These are phyloP conservation scores for Psammodynastes pulverulentus DNA, from an alignment of 2,113 vertebrate species.

Conservation along the genomic window DNA sequence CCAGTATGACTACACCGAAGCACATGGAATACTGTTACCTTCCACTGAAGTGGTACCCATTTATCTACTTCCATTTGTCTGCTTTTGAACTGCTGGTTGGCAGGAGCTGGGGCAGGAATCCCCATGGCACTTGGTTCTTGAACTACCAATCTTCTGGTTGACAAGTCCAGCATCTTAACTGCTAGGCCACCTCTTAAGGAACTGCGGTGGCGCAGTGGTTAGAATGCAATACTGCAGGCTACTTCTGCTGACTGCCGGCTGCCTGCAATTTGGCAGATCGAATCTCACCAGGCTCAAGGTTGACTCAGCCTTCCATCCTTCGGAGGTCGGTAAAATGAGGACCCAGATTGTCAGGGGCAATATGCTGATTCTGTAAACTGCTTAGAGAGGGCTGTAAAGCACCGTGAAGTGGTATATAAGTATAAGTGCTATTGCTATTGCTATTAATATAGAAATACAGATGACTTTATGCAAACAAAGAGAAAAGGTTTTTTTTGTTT, in stretches of 20 bases:
- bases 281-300: no score
- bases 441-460: neutral
- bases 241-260: no score
- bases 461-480: neutral
- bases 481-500: neutral
- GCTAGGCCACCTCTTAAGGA: neutral
- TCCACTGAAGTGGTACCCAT: neutral
- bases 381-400: no score
- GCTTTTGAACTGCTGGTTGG: neutral
- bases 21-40: rapidly evolving
- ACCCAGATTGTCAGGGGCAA: no score
- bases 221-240: no score
- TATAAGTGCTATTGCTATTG: no score
- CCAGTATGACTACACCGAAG: neutral
- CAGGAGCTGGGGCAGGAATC: neutral
- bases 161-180: neutral
- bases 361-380: no score
- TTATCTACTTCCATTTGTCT: neutral
- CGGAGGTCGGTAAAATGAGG: no score
- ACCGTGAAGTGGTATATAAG: no score
- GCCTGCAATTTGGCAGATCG: no score
- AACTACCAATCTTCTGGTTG: neutral
- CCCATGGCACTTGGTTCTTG: neutral
- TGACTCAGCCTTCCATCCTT: no score
- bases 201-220: no score